These are phyloP conservation scores for Esperia sulphurella DNA, from an alignment of 2,888 invertebrate species.

Conservation along the genomic window DNA sequence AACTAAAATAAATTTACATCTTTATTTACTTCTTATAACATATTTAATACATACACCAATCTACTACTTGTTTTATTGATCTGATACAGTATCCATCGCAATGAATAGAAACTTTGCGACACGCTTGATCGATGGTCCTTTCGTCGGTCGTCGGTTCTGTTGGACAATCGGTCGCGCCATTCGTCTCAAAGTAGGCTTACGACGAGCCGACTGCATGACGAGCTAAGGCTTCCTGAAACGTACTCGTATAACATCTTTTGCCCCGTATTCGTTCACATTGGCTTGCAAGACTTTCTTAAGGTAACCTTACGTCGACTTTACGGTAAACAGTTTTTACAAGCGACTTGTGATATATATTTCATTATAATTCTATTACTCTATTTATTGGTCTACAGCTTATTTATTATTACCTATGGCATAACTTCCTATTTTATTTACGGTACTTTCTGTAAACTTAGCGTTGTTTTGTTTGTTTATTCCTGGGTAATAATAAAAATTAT, in stretches of 20 bases:
- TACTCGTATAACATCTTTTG: conserved; percentile 56
- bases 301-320: not conserved
- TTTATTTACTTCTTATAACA: no score
- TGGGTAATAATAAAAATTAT: no score
- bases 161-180: conserved; percentile 20
- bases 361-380: no score
- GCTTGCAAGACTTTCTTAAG: conserved; percentile 6
- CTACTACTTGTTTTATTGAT: no score
- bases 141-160: conserved; percentile 10
- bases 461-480: no score
- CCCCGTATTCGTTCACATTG: conserved; percentile 50
- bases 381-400: not conserved
- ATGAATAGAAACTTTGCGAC: conserved; percentile 5
- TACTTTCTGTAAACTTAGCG: no score
- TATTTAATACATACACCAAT: no score
- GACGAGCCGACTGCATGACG: conserved; percentile 36
- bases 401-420: no score
- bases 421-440: no score
- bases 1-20: no score
- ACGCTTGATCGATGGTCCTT: conserved; percentile 10
- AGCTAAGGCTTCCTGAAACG: conserved; percentile 68
- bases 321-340: no score
- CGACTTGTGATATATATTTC: no score
- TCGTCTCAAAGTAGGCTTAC: conserved; percentile 11
- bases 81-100: not conserved